These are phyloP conservation scores for Dyspetes luteomarginatus DNA, from an alignment of 2,888 invertebrate genomes.

Conservation along the genomic window DNA sequence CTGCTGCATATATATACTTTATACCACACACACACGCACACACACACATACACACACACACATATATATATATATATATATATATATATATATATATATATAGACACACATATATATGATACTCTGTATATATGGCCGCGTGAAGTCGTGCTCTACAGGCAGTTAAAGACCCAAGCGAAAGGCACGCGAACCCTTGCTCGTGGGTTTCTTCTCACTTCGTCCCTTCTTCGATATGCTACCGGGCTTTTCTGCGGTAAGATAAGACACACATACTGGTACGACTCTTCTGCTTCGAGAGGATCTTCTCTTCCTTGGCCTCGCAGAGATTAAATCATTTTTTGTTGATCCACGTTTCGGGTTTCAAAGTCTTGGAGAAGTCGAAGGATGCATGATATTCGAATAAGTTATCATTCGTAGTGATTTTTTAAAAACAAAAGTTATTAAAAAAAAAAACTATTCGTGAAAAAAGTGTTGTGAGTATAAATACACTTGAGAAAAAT, in stretches of 20 bases:
- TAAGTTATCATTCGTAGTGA: neutral
- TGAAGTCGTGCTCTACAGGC: slow-evolving; percentile 68
- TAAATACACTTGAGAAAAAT: too few species aligned
- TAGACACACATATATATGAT: neutral
- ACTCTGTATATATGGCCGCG: neutral
- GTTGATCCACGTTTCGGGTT: neutral
- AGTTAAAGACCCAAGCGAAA: slow-evolving; percentile 66
- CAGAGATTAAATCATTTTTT: neutral
- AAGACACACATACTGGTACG: slow-evolving; percentile 15
- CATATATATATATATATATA: neutral
- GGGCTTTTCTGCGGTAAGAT: slow-evolving; percentile 18
- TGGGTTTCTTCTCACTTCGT: slow-evolving; percentile 20
- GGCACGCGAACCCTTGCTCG: slow-evolving; percentile 65
- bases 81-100: neutral
- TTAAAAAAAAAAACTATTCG: too few species aligned
- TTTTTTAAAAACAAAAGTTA: neutral
- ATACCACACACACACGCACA: too few species aligned
- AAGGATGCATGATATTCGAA: too few species aligned
- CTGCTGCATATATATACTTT: too few species aligned
- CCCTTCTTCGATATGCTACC: slow-evolving; percentile 18
- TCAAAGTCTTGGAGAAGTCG: neutral
- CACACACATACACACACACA: too few species aligned
- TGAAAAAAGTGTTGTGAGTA: too few species aligned
- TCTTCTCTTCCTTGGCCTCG: neutral
- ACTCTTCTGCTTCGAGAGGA: slow-evolving; percentile 12